Base-by-base conservation (phyloP, 30 jellyfish, hydroid and myxozoan species). In the Turritopsis rubra region DNA sequence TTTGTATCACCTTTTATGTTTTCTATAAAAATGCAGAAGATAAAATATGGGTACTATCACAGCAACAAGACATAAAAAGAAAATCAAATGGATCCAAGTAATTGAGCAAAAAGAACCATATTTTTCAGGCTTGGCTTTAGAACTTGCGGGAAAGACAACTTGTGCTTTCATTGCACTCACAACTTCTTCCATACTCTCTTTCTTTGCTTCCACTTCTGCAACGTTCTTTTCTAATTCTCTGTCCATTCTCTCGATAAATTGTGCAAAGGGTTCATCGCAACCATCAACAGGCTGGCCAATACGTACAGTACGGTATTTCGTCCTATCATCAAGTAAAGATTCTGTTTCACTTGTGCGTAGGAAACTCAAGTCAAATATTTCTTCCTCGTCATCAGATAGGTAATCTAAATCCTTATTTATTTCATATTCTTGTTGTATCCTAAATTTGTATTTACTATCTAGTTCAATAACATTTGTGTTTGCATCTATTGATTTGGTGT, bases 91-190 rank as follows among this genome's bases (percentile, higher is more conserved):
- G 16, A 26, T 53, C 87, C 87, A 80, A 31, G 78, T 52, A 80
- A 18, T 16, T 7, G 78, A 80, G 65, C 87, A 65, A 30, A 65
- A 28, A 26, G 87, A 80, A 53, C 87, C 87, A 26, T 53, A 80
- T 26, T 41, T 19, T 1, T 80, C 87, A 3, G 54, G 25, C 17
- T 41, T 7, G 21, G 0, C 41, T 53, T 80, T 80, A 16, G n/a
- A 30, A 21, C 27, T 41, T 24, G 52, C 54, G 4, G 87, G 87
- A 65, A 80, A 80, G 4, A 80, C 81, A 52, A 80, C 78, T 31
- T 53, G 81, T 19, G 82, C 52, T 20, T 18, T 52, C 28, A 80
- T 28, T 5, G 77, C 24, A 65, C 65, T 8, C 21, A 26, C 79
- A 20, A 80, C 41, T 0, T 80, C 79, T 21, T 65, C 81, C 24